Percentiles rank a stretch among this genome's conserved stretches.
phyloP scores from a whole-genome alignment of 2,797 vertebrate species.

The Diplodus puntazzo region DNA sequence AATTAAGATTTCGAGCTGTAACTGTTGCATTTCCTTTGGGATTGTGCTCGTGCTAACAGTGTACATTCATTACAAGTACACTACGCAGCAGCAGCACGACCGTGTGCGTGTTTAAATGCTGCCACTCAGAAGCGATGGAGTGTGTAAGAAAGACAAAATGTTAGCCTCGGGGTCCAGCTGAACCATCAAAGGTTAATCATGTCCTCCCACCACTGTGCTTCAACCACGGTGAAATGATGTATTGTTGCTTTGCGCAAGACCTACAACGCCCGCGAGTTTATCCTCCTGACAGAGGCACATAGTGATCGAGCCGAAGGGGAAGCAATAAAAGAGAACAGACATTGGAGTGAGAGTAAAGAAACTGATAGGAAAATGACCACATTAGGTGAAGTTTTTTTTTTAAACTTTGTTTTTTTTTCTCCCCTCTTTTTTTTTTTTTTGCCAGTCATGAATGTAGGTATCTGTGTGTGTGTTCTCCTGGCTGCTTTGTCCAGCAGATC shows the following conservation, averaged over 20 bases:
- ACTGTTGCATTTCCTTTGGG: slow-evolving; percentile 38
- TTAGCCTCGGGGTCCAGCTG: slow-evolving; percentile 19
- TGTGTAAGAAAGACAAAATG: slow-evolving; percentile 12
- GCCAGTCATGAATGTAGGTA: slow-evolving; percentile 78
- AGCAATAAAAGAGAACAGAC: not conserved
- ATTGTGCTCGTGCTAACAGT: slow-evolving; percentile 38
- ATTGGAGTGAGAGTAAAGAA: not conserved
- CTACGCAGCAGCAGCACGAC: not conserved
- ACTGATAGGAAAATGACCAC: not conserved
- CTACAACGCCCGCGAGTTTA: not conserved
- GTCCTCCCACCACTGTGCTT: not conserved
- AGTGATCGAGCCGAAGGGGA: slow-evolving; percentile 5
- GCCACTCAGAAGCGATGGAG: not conserved
- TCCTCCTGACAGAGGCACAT: not conserved
- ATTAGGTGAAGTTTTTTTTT: not conserved
- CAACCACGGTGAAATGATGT: slow-evolving; percentile 31
- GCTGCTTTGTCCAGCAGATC: slow-evolving; percentile 74
- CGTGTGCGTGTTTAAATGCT: slow-evolving; percentile 10
- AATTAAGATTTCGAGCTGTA: slow-evolving; percentile 34
- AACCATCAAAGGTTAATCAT: slow-evolving; percentile 37
- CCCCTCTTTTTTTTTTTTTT: not conserved
- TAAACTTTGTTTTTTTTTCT: not conserved
- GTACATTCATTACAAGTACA: slow-evolving; percentile 5
- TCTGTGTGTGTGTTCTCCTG: slow-evolving; percentile 79
- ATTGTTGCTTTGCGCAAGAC: slow-evolving; percentile 32